Evolutionary conservation across 2,888 invertebrate genomes (phyloP), one percentile per base, ranked within the genome.

Genomic region (Pollenia angustigena): DNA sequence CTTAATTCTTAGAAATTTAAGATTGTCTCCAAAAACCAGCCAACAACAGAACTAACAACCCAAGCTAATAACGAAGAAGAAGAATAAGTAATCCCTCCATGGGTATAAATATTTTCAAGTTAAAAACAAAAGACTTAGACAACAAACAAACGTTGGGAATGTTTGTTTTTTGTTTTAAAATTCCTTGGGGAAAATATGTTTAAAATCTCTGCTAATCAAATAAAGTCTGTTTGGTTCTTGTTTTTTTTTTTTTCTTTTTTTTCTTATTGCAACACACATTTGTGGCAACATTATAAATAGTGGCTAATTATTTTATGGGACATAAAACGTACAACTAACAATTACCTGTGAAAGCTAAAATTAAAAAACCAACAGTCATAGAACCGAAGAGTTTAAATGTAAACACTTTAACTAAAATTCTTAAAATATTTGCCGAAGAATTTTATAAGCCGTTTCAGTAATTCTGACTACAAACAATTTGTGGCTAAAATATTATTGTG

Each of bases 261-360:
- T 18, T 1, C 0, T 54, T 23, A 40, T n/a, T 32, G 32, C 40
- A 69, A 46, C 71, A 64, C 54, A 44, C 16, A 66, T 48, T 72
- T 64, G 52, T 50, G 18, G 54, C 76, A 14, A 14, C 6, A 58
- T n/a, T 40, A 12, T 56, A 58, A 82, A 86, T 83, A 69, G 75
- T 83, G 86, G 83, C 83, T 86, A 86, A 86, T 86, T 86, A 80
- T 86, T 75, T 76, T 83, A 83, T 80, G 75, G 75, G 83, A 80
- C 79, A 86, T 80, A 58, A 64, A 75, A 80, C 68, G 18, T 58
- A 69, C 72, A 66, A 54, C 52, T 52, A 69, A 74, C 60, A 74
- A 82, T 80, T 79, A 86, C 18, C 82, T 80, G 69, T 58, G 74
- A 75, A 83, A 71, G 83, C 18, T 80, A 58, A 56, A 66, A 79